Evolutionary conservation across 1,140 invertebrate genomes (phyloP).

Genomic region (Tyrophagus putrescentiae): DNA sequence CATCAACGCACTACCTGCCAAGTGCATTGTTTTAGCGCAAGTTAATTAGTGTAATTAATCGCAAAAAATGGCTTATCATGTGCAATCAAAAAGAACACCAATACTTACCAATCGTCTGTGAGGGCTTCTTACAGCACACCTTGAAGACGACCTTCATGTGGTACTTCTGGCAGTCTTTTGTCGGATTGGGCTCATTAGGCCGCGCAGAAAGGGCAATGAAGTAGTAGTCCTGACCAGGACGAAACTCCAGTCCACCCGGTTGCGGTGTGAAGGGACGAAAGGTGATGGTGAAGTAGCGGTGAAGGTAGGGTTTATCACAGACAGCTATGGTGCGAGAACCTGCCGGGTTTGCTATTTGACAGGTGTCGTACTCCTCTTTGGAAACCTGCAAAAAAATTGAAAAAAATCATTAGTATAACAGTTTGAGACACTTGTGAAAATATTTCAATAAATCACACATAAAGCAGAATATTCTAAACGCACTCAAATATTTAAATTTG

Average conservation of each 20-base stretch:
- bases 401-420: constrained; percentile 7
- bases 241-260: constrained; percentile 80
- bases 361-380: constrained; percentile 87
- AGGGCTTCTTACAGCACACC: constrained; percentile 54
- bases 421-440: background rate
- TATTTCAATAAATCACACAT: background rate
- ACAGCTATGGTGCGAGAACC: constrained; percentile 71
- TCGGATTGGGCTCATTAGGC: constrained; percentile 56
- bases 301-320: constrained; percentile 82
- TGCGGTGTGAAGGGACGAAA: constrained; percentile 89
- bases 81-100: background rate
- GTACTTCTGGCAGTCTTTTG: constrained; percentile 70
- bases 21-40: background rate
- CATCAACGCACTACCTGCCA: too few species aligned
- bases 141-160: constrained; percentile 95
- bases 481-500: too few species aligned
- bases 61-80: background rate
- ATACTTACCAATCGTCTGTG: constrained; percentile 22
- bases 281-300: constrained; percentile 91
- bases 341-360: constrained; percentile 81
- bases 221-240: constrained; percentile 85
- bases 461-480: background rate
- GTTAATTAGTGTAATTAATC: too few species aligned
- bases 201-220: constrained; percentile 85
- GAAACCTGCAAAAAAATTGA: constrained; percentile 45